Conservation (phyloP, 2,113 vertebrate species). For the Rallus limicola region DNA sequence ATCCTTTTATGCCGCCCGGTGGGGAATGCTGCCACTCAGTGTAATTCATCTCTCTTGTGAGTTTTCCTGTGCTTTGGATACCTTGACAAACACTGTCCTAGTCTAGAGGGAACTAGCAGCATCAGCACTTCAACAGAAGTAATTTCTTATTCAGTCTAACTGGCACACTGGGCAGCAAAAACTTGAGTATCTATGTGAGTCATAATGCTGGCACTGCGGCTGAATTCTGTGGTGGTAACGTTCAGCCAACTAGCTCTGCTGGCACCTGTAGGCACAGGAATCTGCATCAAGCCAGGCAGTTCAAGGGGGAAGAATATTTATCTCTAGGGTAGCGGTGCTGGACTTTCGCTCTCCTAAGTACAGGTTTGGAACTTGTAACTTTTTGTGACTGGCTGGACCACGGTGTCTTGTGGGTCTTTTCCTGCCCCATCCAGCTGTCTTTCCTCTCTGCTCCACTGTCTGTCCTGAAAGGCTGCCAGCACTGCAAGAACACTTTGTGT, state of each 20-base stretch:
- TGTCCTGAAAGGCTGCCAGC: neutral
- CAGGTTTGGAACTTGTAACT: neutral
- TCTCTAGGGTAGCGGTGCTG: neutral
- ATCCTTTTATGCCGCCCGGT: neutral
- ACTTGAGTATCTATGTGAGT: neutral
- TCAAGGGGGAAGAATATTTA: neutral
- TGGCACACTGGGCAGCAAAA: neutral
- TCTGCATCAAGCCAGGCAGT: neutral
- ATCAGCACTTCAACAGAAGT: neutral
- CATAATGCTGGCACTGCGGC: neutral
- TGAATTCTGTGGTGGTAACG: neutral
- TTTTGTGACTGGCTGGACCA: neutral
- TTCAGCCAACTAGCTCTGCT: fast-evolving
- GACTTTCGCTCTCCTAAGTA: neutral
- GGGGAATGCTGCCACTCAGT: neutral
- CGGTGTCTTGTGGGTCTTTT: fast-evolving
- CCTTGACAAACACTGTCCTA: neutral
- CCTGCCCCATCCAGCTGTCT: neutral
- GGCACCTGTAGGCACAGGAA: neutral
- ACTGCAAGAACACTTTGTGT: neutral
- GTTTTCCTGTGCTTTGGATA: neutral
- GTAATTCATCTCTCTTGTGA: neutral
- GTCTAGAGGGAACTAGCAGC: neutral
- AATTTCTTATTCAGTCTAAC: neutral
- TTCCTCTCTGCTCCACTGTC: neutral